A percentile compares a stretch with the other conserved stretches of the same genome.
These are phyloP conservation scores for Laothoe populi DNA, from an alignment of 2,888 invertebrate genomes.

Conservation along the genomic window DNA sequence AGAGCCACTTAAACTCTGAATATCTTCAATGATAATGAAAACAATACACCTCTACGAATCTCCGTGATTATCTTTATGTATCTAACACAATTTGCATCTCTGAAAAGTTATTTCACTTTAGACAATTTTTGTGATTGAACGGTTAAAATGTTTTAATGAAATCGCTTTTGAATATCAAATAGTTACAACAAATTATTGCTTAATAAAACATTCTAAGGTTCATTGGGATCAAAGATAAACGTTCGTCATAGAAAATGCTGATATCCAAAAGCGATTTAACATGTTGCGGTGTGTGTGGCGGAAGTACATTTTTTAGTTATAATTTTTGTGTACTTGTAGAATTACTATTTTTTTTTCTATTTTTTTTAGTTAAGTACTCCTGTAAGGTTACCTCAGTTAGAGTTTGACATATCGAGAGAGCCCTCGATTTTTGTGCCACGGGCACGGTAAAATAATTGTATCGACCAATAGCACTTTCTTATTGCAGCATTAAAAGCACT, in stretches of 20 bases:
- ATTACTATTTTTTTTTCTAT: constrained; percentile 44
- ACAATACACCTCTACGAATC: constrained; percentile 27
- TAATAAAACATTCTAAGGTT: background rate
- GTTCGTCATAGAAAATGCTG: background rate
- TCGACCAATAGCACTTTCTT: constrained; percentile 27
- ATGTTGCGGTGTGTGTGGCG: constrained; percentile 31
- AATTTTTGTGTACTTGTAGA: constrained; percentile 41
- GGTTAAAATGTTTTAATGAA: background rate
- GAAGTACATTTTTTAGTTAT: constrained; percentile 64
- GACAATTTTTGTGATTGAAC: constrained; percentile 6
- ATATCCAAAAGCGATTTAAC: constrained; percentile 14
- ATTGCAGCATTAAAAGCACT: constrained; percentile 3
- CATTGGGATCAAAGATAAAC: background rate
- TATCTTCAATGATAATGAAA: too few relatives aligned
- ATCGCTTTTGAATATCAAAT: constrained; percentile 21
- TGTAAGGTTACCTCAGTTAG: constrained; percentile 53
- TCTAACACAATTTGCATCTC: background rate
- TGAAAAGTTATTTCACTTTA: constrained; percentile 30
- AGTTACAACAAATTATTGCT: constrained; percentile 10
- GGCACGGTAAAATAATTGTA: constrained; percentile 45
- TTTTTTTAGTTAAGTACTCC: constrained; percentile 35
- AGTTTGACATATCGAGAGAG: constrained; percentile 53
- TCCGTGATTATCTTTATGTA: background rate
- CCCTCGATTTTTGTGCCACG: constrained; percentile 50
- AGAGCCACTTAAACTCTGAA: too few relatives aligned